Base-by-base conservation (phyloP, 2,888 invertebrate genomes). In the Zeuzera pyrina region DNA sequence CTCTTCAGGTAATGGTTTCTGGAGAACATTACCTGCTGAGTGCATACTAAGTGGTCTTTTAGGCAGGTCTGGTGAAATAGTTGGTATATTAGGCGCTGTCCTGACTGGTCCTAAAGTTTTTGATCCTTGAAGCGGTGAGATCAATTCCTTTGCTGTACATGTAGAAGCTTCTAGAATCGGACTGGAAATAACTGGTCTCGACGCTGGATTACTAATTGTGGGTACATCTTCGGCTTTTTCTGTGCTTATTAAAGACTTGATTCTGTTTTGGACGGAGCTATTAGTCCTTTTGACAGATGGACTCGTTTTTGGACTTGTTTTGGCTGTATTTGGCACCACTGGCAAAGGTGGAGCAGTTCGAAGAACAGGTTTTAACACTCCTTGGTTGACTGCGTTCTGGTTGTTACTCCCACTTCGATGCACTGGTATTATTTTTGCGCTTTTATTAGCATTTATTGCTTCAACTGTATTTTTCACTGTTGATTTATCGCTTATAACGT, bases 91-190 rank as follows among this genome's bases (percentile, higher is more conserved):
- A 0, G 91, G 89, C 0, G 89, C 89, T 0, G 88, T 72, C 38
- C 89, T 71, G 0, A 72, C 47, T 0, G 90, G 89, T 0, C 88
- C 79, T 38, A 88, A 81, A 0, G 88, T 87, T 32, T 87, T 87
- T 0, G 85, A 81, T 1, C 86, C 83, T 52, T 86, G 85, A 16
- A 89, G 71, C 0, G 91, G 89, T 0, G 88, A 87, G 26, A 90
- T 85, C 5, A 92, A 57, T 48, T 92, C 91, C 51, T 91, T 90
- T 0, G 91, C 91, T 0, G 91, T 89, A 45, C 91, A 91, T 0
- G 94, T 94, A 0, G 94, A 94, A 2, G 90, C 88, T 62, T 93
- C 92, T 31, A 94, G 68, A 30, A 93, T 91, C 0, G 94, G 94
- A 40, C 90, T 90, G 4, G 93, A 93, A 43, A 94, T 94, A 6